These are phyloP conservation scores for Mythimna pallens DNA, from an alignment of 2,888 invertebrate species.

Conservation along the genomic window DNA sequence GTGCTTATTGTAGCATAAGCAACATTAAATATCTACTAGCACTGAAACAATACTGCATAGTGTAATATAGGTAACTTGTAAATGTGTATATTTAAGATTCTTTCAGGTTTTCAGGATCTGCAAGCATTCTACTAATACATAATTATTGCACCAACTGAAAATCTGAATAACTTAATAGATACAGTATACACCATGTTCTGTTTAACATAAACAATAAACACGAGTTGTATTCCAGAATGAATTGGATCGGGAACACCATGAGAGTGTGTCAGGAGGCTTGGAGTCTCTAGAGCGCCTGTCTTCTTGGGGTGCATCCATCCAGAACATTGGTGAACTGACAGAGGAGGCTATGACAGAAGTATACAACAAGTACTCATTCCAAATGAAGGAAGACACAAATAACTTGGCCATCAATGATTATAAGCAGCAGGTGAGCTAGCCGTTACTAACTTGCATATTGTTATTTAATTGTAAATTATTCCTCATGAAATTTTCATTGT, in stretches of 20 bases:
- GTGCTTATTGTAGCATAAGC: not conserved
- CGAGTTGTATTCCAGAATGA: conserved; percentile 73
- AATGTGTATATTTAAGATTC: not conserved
- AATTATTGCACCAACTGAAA: not conserved
- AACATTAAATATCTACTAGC: not conserved
- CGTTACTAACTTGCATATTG: not conserved
- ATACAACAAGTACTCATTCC: conserved; percentile 85
- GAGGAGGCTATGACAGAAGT: conserved; percentile 85
- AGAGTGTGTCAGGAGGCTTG: conserved; percentile 77
- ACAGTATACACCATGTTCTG: not conserved
- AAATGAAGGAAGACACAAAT: conserved; percentile 80
- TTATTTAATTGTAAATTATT: not conserved
- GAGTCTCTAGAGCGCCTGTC: conserved; percentile 84
- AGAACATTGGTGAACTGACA: conserved; percentile 76
- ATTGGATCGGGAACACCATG: conserved; percentile 71
- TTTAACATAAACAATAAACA: not conserved
- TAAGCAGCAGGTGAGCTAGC: conserved; percentile 75
- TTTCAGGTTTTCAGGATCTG: too few species aligned
- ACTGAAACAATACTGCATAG: conserved; percentile 6
- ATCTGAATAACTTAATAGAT: not conserved
- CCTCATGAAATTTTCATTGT: not conserved
- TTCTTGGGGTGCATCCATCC: conserved; percentile 70
- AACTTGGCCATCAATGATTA: conserved; percentile 82
- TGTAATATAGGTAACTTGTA: not conserved
- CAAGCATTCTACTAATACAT: not conserved